These are phyloP conservation scores for Presbytis comata DNA, from an alignment of 2,797 vertebrate genomes.

Conservation along the genomic window DNA sequence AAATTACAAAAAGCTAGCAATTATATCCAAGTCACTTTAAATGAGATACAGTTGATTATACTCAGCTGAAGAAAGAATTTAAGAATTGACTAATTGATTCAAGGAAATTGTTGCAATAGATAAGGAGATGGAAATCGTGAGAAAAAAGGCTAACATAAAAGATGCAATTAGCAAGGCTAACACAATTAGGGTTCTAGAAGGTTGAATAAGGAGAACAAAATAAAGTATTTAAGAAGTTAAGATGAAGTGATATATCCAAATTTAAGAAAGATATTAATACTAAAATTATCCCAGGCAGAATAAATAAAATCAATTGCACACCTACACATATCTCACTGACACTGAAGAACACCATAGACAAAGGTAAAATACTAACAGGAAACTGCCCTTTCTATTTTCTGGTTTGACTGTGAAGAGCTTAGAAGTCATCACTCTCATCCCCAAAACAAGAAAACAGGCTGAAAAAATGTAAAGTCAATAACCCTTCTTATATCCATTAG, in stretches of 20 bases:
- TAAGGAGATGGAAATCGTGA: background rate
- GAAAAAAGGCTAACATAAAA: background rate
- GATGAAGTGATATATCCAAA: background rate
- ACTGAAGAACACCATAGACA: background rate
- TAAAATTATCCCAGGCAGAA: background rate
- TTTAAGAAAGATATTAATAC: background rate
- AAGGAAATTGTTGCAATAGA: background rate
- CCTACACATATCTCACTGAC: background rate
- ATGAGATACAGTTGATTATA: background rate
- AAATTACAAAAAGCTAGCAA: background rate
- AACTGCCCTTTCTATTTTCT: background rate
- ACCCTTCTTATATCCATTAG: background rate
- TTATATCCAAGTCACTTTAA: background rate
- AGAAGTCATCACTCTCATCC: background rate
- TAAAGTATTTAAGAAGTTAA: background rate
- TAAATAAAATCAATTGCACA: background rate
- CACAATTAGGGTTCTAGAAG: background rate
- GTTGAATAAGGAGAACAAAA: background rate
- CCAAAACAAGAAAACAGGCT: background rate
- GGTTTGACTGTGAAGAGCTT: background rate
- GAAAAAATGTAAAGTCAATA: background rate
- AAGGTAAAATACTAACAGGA: background rate
- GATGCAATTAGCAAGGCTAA: background rate
- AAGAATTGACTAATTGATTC: background rate
- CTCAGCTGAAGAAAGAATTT: background rate